These are phyloP conservation scores for Drosophila paramelanica DNA, from an alignment of 2,888 invertebrate genomes.

Conservation along the genomic window DNA sequence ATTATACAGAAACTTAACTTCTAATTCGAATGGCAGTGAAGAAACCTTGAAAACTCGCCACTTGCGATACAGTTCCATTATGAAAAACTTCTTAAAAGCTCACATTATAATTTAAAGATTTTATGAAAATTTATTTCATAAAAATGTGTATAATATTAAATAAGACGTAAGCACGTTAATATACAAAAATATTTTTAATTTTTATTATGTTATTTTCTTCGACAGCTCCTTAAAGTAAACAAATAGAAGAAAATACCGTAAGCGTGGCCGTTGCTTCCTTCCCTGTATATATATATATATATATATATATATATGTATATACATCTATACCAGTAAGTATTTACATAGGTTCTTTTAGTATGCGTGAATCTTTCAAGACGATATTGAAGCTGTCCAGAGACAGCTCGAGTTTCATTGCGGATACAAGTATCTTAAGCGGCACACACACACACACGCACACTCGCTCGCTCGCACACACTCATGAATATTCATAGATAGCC, in stretches of 20 bases:
- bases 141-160: no score
- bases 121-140: no score
- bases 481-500: constrained; percentile 70
- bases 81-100: no score
- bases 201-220: not conserved
- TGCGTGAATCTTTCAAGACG: constrained; percentile 63
- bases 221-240: not conserved
- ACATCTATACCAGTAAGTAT: constrained; percentile 3
- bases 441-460: constrained; percentile 10
- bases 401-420: constrained; percentile 21
- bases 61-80: no score
- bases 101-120: no score
- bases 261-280: not conserved
- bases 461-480: constrained; percentile 39
- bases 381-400: constrained; percentile 20
- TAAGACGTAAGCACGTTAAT: no score
- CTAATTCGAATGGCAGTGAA: no score
- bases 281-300: not conserved
- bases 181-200: no score
- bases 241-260: not conserved
- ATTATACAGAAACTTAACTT: no score
- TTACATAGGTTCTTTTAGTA: constrained; percentile 34
- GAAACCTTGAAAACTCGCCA: no score
- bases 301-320: constrained; percentile 2
- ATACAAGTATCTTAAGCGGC: constrained; percentile 65